A percentile compares a stretch with the other conserved stretches of the same genome.
Evolutionary conservation across 2,113 vertebrate species (phyloP).

Genomic region (Danio rerio): GRCz12tu NC_133180.1:29427501-29428000

Average conservation of each 20-base stretch:
- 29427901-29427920: slow-evolving; percentile 6
- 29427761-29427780: not conserved
- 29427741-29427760: not conserved
- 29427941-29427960: not conserved
- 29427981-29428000: not conserved
- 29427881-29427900: not conserved
- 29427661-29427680: too few relatives aligned
- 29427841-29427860: not conserved
- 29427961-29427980: not conserved
- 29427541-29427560: too few relatives aligned
- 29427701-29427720: too few relatives aligned
- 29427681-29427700: too few relatives aligned
- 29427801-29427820: slow-evolving; percentile 9
- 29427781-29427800: not conserved
- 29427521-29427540: too few relatives aligned
- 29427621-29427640: too few relatives aligned
- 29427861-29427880: not conserved
- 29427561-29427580: too few relatives aligned
- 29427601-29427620: too few relatives aligned
- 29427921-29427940: not conserved
- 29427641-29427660: too few relatives aligned
- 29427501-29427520: too few relatives aligned
- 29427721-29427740: too few relatives aligned
- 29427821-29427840: not conserved
- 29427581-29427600: too few relatives aligned